These are phyloP conservation scores for Pecten maximus DNA, from an alignment of 2,888 invertebrate species.

Conservation along the genomic window DNA sequence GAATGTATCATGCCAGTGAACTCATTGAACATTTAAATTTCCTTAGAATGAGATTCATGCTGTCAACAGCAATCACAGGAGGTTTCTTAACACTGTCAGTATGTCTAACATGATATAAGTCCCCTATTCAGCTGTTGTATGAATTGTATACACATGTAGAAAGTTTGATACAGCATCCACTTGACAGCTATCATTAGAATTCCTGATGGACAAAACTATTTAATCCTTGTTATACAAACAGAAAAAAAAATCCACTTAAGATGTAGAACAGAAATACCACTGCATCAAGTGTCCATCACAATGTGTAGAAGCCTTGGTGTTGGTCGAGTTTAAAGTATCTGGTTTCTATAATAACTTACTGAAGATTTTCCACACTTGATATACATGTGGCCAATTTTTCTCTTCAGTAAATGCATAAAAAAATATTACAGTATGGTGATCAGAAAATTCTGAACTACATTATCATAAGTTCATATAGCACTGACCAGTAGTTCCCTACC, in stretches of 20 bases:
- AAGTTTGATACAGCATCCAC: not conserved
- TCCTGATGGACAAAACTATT: not conserved
- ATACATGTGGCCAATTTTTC: not conserved
- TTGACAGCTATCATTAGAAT: conserved; percentile 29
- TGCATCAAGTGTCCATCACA: not conserved
- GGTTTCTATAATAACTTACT: not conserved
- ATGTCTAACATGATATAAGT: not conserved
- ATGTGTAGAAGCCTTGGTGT: not conserved
- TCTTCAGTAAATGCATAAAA: not conserved
- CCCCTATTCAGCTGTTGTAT: not conserved
- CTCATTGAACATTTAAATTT: not conserved
- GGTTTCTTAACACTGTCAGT: not conserved
- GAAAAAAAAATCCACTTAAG: not conserved
- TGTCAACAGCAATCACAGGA: not conserved
- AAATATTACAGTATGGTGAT: not conserved
- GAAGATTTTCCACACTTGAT: not conserved
- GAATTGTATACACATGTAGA: not conserved
- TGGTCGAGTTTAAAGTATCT: not conserved
- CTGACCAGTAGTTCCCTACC: not conserved
- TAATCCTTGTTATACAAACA: conserved; percentile 20
- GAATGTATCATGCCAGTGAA: not conserved
- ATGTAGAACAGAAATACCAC: not conserved
- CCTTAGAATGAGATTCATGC: not conserved
- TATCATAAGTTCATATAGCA: not conserved
- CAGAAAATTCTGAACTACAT: not conserved